phyloP scores from a whole-genome alignment of 1,140 invertebrate genomes.

The Pseudomyrmex dendroicus region DNA sequence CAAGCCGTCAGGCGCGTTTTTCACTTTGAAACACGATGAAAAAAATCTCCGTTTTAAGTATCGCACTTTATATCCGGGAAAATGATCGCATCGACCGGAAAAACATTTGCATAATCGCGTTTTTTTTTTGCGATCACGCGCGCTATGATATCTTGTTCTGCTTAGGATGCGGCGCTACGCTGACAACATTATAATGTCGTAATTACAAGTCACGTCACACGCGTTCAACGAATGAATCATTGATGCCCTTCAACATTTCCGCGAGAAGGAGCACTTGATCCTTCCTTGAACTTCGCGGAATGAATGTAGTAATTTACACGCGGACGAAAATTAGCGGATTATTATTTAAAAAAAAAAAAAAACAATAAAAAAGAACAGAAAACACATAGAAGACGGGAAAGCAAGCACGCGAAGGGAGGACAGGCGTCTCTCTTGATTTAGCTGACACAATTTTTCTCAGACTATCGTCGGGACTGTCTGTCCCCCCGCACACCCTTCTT shows the following conservation, averaged over 20 bases:
- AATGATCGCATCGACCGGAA: background rate
- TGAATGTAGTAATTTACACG: background rate
- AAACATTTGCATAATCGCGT: background rate
- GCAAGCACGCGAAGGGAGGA: conserved; percentile 28
- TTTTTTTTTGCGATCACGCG: background rate
- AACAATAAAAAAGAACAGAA: background rate
- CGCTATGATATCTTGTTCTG: background rate
- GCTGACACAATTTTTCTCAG: conserved; percentile 75
- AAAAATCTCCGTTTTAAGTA: too few species aligned
- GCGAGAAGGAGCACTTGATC: background rate
- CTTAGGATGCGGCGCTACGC: background rate
- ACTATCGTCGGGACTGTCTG: conserved; percentile 65
- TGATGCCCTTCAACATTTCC: background rate
- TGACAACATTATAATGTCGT: background rate
- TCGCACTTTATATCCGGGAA: background rate
- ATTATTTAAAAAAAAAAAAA: background rate
- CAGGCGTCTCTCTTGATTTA: conserved; percentile 64
- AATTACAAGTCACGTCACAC: conserved; percentile 16
- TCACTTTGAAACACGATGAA: too few species aligned
- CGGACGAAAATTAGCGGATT: background rate
- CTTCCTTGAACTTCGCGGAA: background rate
- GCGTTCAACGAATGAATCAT: background rate
- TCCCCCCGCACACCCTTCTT: conserved; percentile 63
- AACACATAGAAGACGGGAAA: background rate
- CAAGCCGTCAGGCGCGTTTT: too few species aligned